These are phyloP conservation scores for Psilopsiagon aurifrons DNA, from an alignment of 2,113 vertebrate species.

Conservation along the genomic window DNA sequence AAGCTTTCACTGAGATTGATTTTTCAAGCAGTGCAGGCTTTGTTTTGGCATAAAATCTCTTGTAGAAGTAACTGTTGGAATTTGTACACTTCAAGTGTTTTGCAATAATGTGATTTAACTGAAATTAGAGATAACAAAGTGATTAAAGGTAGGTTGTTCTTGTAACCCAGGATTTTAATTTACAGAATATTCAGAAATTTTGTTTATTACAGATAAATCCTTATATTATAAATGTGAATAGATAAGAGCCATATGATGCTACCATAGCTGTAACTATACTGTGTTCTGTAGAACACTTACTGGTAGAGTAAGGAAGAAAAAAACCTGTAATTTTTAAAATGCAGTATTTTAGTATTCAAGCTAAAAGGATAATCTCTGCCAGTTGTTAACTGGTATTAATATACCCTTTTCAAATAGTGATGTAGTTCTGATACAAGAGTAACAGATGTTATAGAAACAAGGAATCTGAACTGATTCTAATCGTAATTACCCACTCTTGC, in stretches of 20 bases:
- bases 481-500: not conserved
- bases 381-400: not conserved
- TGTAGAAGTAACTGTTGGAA: not conserved
- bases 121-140: not conserved
- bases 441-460: not conserved
- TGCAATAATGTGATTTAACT: not conserved
- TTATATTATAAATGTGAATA: not conserved
- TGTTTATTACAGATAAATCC: not conserved
- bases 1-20: not conserved
- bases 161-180: not conserved
- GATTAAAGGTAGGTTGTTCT: not conserved
- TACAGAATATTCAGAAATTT: not conserved
- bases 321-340: not conserved
- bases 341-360: not conserved
- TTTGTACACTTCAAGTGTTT: not conserved
- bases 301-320: not conserved
- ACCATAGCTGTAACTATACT: not conserved
- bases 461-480: not conserved
- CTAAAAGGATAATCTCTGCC: not conserved
- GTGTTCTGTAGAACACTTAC: not conserved
- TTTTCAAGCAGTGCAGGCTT: not conserved
- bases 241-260: not conserved
- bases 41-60: not conserved
- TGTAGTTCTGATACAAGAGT: not conserved
- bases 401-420: not conserved